These are phyloP conservation scores for Hafferia zeledoni DNA, from an alignment of 2,797 vertebrate genomes.

Conservation along the genomic window DNA sequence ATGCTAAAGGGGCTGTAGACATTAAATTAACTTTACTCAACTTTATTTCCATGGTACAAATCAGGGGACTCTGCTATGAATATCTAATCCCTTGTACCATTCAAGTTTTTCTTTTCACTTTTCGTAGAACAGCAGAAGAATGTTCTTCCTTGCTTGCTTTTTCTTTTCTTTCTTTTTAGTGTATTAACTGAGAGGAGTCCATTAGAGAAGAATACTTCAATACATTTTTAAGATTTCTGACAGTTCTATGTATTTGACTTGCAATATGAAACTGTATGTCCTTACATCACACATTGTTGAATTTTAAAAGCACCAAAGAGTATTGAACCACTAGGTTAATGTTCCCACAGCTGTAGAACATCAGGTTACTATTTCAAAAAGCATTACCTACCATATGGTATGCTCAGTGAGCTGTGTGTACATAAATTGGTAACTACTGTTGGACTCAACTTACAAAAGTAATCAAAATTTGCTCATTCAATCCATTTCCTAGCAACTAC, in stretches of 20 bases:
- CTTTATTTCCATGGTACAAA: neutral
- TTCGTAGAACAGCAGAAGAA: neutral
- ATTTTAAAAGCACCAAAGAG: neutral
- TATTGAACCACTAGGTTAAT: neutral
- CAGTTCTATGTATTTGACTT: neutral
- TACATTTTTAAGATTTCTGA: neutral
- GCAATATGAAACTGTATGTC: neutral
- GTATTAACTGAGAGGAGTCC: neutral
- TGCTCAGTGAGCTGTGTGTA: neutral
- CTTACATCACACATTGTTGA: neutral
- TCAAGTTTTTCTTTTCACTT: neutral
- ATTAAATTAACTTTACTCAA: neutral
- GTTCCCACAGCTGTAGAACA: neutral
- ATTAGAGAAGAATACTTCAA: neutral
- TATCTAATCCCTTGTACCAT: neutral
- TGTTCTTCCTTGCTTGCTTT: neutral
- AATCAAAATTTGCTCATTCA: constrained; percentile 31
- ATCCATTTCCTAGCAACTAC: constrained; percentile 4
- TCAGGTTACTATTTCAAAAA: constrained; percentile 1
- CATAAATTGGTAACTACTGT: neutral
- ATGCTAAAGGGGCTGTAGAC: neutral
- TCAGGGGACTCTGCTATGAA: neutral
- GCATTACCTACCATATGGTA: neutral
- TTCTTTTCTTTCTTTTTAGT: neutral
- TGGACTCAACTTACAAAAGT: neutral